phyloP scores from a whole-genome alignment of 2,888 invertebrate genomes.

The Drosophila fulvimacula region DNA sequence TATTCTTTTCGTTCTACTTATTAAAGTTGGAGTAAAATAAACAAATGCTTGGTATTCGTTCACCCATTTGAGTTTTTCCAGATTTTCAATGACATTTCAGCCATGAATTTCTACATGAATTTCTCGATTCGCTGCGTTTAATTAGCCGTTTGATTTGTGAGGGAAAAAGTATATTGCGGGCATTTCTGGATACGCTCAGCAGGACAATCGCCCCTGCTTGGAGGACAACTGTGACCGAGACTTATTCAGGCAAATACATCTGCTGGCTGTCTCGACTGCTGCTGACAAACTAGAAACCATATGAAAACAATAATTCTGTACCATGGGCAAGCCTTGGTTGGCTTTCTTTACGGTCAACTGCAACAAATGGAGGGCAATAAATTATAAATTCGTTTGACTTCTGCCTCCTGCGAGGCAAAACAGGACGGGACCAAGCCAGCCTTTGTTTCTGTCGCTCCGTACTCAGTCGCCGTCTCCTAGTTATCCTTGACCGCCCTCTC shows the following conservation, averaged over 20 bases:
- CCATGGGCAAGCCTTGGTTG: slow-evolving; percentile 26
- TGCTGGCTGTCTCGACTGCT: slow-evolving; percentile 49
- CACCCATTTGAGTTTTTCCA: neutral
- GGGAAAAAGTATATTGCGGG: slow-evolving; percentile 49
- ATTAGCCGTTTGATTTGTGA: slow-evolving; percentile 62
- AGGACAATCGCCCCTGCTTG: slow-evolving; percentile 32
- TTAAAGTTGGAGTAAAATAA: neutral
- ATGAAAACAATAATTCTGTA: slow-evolving; percentile 76
- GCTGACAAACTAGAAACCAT: slow-evolving; percentile 75
- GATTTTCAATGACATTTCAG: slow-evolving; percentile 2
- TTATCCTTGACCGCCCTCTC: slow-evolving; percentile 80
- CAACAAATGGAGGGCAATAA: slow-evolving; percentile 73
- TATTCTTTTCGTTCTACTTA: neutral
- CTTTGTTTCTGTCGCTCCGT: slow-evolving; percentile 33
- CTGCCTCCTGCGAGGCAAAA: slow-evolving; percentile 67
- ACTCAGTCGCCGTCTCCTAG: slow-evolving; percentile 33
- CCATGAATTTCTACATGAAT: slow-evolving; percentile 28
- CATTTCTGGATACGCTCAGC: slow-evolving; percentile 47
- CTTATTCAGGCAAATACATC: slow-evolving; percentile 49
- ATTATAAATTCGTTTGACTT: slow-evolving; percentile 81
- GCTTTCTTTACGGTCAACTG: slow-evolving; percentile 70
- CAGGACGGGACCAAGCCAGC: slow-evolving; percentile 33
- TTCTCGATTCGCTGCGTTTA: slow-evolving; percentile 51
- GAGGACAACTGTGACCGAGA: slow-evolving; percentile 16
- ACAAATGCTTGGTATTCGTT: neutral